Conservation (phyloP, 92 coral and sea anemone species). For the Meandrina meandrites region DNA sequence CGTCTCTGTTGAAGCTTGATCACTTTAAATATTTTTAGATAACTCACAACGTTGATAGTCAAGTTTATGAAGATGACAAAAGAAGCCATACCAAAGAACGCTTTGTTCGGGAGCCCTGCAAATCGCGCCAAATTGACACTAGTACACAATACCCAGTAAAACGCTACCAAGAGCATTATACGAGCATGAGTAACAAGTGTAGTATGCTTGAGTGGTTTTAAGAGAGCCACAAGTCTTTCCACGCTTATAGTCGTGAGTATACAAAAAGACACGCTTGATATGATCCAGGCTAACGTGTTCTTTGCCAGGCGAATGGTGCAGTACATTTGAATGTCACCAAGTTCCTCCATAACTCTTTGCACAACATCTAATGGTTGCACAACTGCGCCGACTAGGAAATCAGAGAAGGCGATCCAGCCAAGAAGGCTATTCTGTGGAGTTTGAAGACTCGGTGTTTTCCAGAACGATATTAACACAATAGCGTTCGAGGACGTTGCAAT, state of each 20-base stretch:
- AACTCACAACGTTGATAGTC: constrained; percentile 12
- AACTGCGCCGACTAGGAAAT: constrained; percentile 2
- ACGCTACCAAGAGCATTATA: background rate
- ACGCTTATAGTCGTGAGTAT: background rate
- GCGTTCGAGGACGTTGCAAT: constrained; percentile 19
- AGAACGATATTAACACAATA: background rate
- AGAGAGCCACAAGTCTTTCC: constrained; percentile 8
- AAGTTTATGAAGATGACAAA: background rate
- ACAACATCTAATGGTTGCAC: constrained; percentile 12
- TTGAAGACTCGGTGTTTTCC: background rate
- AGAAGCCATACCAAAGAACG: background rate
- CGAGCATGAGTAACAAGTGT: background rate
- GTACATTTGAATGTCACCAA: background rate
- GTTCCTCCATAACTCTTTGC: constrained; percentile 9
- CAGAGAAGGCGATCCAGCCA: background rate
- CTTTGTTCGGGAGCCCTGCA: background rate
- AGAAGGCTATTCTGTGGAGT: constrained; percentile 1
- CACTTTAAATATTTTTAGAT: background rate
- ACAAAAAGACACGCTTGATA: constrained; percentile 8
- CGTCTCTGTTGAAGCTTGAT: background rate
- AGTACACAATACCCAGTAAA: background rate
- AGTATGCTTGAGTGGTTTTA: background rate
- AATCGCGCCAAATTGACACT: background rate
- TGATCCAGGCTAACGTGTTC: constrained; percentile 4
- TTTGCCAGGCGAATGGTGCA: constrained; percentile 6